Conservation (phyloP, 2,888 invertebrate species). For the Macroteleia sp. region DNA sequence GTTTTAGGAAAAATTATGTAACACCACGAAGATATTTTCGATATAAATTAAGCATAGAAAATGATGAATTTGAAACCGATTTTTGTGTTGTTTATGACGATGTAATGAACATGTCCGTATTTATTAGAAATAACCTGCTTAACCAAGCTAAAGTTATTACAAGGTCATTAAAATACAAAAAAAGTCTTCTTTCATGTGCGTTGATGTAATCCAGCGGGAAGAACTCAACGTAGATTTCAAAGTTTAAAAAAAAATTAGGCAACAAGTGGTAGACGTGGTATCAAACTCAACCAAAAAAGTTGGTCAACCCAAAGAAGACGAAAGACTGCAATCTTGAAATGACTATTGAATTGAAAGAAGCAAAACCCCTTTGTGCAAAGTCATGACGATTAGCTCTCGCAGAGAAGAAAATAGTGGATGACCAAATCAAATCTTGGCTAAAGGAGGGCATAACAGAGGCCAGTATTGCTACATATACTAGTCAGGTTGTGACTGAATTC, state of each 20-base stretch:
- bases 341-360: slow-evolving; percentile 2
- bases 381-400: not conserved
- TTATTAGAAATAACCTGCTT: slow-evolving; percentile 41
- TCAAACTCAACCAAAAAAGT: too few species aligned
- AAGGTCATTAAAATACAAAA: slow-evolving; percentile 2
- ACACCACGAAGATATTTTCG: slow-evolving; percentile 25
- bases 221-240: not conserved
- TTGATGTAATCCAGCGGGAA: not conserved
- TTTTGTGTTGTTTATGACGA: slow-evolving; percentile 34
- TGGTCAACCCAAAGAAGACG: not conserved
- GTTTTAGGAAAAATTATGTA: slow-evolving; percentile 32
- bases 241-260: not conserved
- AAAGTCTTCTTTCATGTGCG: not conserved
- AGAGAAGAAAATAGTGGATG: slow-evolving; percentile 7
- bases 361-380: not conserved
- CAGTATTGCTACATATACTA: slow-evolving; percentile 34
- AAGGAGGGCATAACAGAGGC: slow-evolving; percentile 58
- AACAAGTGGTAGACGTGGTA: not conserved
- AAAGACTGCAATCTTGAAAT: not conserved
- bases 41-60: not conserved
- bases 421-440: slow-evolving; percentile 35
- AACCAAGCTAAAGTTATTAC: slow-evolving; percentile 33
- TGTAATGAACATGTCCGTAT: slow-evolving; percentile 19
- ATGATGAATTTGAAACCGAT: slow-evolving; percentile 4
- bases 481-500: slow-evolving; percentile 64